Base-by-base conservation (phyloP, 64 coral and sea anemone species). In the Anthopleura sola region DNA sequence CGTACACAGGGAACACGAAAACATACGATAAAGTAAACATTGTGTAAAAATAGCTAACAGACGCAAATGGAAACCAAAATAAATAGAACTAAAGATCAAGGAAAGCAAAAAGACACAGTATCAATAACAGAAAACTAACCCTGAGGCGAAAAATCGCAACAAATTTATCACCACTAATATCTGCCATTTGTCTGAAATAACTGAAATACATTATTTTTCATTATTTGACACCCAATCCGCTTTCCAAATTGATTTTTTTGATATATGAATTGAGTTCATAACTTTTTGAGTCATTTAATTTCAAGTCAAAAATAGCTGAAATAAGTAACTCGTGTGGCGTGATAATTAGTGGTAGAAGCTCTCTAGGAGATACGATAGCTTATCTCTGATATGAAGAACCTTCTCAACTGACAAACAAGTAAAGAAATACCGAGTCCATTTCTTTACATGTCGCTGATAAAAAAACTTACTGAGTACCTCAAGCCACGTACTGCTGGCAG, bases 301-400 rank as follows among this genome's bases (percentile, higher is more conserved):
- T 62, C 57, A 24, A 62, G 24, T 5, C 24, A 26, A 24, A 62
- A 58, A 58, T 58, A 58, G 46, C 46, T n/a, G 46, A 48, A 26
- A 68, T 10, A 28, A 29, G 62, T 24, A 9, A n/a, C 23, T 12
- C 23, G 58, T 21, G 58, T 62, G 66, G 34, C 28, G 26, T 33
- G 66, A 71, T 33, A 71, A 68, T 68, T 68, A 71, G 66, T 71
- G 66, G n/a, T 71, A 29, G 21, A 62, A 33, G 0, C 66, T 33
- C 66, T 71, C 66, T 14, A 71, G 66, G 66, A 71, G 66, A 71
- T 33, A 29, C 21, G 66, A 71, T 71, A 32, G 66, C 66, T 71
- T 71, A 71, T 71, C 66, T 71, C 13, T 71, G 6, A 26, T 14
- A 24, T 3, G 11, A 48, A 5, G 46, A 58, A 58, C 55, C 7